Conservation (phyloP, 2,888 invertebrate genomes). For the Pseudoips prasinana region DNA sequence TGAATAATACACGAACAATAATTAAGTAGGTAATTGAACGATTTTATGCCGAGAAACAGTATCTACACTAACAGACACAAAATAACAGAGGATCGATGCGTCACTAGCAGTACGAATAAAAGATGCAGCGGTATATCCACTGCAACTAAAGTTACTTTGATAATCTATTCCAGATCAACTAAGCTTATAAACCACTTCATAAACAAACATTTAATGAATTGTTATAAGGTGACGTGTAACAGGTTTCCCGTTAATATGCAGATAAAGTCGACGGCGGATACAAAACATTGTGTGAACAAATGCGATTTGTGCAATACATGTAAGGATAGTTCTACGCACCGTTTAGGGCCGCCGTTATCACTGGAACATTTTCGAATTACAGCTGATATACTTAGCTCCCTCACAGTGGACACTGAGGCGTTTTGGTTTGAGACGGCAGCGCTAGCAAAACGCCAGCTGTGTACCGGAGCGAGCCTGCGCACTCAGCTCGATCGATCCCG, state of each 20-base stretch:
- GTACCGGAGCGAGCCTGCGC: constrained; percentile 62
- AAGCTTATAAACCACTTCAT: constrained; percentile 32
- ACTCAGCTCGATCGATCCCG: constrained; percentile 72
- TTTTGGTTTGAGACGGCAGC: constrained; percentile 43
- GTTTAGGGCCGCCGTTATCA: constrained; percentile 60
- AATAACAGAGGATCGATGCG: no score
- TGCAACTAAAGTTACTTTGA: no score
- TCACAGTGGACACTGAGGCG: constrained; percentile 55
- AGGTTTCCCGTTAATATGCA: constrained; percentile 51
- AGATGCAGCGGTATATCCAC: no score
- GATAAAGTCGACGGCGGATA: constrained; percentile 44
- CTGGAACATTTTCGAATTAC: constrained; percentile 59
- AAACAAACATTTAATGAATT: constrained; percentile 59
- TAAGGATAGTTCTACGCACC: constrained; percentile 51
- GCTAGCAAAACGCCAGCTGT: constrained; percentile 67
- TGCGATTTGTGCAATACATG: constrained; percentile 3
- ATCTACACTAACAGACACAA: no score
- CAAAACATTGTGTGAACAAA: constrained; percentile 7
- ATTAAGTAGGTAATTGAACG: no score
- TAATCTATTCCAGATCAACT: no score
- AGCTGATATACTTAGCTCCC: constrained; percentile 54
- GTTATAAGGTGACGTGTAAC: constrained; percentile 58
- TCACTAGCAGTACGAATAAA: no score
- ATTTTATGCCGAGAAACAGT: no score
- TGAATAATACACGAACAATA: no score